These are phyloP conservation scores for Chironomus tentans DNA, from an alignment of 2,888 invertebrate species.

Conservation along the genomic window DNA sequence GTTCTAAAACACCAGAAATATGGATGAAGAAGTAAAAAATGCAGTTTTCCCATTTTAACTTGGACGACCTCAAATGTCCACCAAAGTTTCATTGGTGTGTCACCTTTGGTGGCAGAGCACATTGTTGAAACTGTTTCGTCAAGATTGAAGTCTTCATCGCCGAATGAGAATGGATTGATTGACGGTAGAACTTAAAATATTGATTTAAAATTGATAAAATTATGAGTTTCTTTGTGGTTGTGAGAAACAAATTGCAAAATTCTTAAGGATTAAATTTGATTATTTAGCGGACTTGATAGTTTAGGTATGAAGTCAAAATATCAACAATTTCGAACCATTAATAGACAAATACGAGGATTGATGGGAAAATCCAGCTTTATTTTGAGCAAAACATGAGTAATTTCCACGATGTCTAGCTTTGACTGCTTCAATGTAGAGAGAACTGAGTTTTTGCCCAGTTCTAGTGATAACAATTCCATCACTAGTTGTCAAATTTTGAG, in stretches of 20 bases:
- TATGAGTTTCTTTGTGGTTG: no score
- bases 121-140: constrained; percentile 64
- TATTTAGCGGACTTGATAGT: no score
- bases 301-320: no score
- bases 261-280: no score
- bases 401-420: constrained; percentile 60
- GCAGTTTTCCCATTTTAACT: no score
- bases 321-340: constrained; percentile 43
- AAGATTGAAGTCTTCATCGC: constrained; percentile 64
- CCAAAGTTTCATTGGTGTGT: constrained; percentile 64
- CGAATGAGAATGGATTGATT: constrained; percentile 67
- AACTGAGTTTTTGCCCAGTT: constrained; percentile 53
- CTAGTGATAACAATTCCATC: constrained; percentile 48
- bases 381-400: constrained; percentile 65
- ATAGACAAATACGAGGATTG: constrained; percentile 50
- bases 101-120: constrained; percentile 67
- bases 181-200: constrained; percentile 64
- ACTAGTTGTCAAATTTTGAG: constrained; percentile 37
- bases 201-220: constrained; percentile 40
- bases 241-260: constrained; percentile 48
- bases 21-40: no score
- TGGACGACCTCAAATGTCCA: no score
- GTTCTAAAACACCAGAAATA: no score
- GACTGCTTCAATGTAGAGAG: constrained; percentile 58
- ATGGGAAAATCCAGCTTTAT: constrained; percentile 50